Base-by-base conservation (phyloP, 2,888 invertebrate genomes). In the Aquatica leii region DNA sequence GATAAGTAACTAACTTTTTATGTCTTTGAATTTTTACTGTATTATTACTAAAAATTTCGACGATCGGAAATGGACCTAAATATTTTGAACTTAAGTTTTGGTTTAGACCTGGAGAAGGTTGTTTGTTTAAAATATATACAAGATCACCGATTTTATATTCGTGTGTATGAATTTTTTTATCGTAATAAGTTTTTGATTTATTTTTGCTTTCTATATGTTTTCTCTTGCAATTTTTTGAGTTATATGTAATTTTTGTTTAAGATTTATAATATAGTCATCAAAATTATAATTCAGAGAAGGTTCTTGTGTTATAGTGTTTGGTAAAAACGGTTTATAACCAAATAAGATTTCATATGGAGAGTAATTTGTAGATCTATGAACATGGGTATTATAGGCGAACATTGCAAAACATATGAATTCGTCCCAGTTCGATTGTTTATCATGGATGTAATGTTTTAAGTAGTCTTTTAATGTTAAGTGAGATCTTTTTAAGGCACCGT, bases 381-480 rank as follows among this genome's bases (percentile, higher is more conserved):
- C 12, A 37, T 37, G 37, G 3, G 37, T 37, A n/a, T 37, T 37
- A n/a, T 73, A 73, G 0, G 67, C 65, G 40, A 75, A 72, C 62
- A 73, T 69, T 0, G 71, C 69, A 31, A 69, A 71, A 12, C 31
- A 46, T 48, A 31, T 62, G 62, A 15, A 58, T 59, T 48, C 61
- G 40, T 63, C 57, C 60, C 60, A 65, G 17, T 65, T 46, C 12
- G n/a, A 60, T 62, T 71, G 69, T 9, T 72, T 60, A 14, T 56
- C n/a, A 9, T 71, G 71, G 0, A 76, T 72, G 50, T 70, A 76
- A 52, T 75, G 71, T 62, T 72, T 71, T 0, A 79, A 21, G 58
- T 74, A 74, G 12, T 74, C 73, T 3, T 65, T 68, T 12, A 77
- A n/a, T n/a, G n/a, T n/a, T n/a, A n/a, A n/a, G n/a, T n/a, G n/a